phyloP scores from a whole-genome alignment of 1,140 invertebrate species.

The Lordiphosa mommai region DNA sequence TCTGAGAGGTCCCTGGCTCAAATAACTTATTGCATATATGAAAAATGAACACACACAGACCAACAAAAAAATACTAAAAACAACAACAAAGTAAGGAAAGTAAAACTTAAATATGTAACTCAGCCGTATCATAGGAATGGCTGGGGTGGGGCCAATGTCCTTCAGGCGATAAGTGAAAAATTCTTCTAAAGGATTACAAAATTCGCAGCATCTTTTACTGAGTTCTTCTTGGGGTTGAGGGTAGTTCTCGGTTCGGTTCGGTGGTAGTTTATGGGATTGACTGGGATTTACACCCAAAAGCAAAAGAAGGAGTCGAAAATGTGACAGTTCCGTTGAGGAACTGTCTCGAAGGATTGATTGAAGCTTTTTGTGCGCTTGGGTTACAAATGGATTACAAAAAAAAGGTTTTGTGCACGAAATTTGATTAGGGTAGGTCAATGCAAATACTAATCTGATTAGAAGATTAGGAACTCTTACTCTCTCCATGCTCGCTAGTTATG shows the following conservation, averaged over 20 bases:
- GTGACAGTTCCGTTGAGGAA: conserved; percentile 39
- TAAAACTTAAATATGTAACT: conserved; percentile 73
- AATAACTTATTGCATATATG: conserved; percentile 73
- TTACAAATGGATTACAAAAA: conserved; percentile 57
- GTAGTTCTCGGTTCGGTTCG: conserved; percentile 8
- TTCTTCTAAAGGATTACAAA: conserved; percentile 67
- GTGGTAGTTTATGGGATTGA: conserved; percentile 55
- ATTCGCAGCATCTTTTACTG: conserved; percentile 70
- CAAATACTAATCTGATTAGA: conserved; percentile 67
- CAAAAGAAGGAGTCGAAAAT: conserved; percentile 24
- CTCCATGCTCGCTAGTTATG: no score
- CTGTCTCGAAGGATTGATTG: conserved; percentile 43
- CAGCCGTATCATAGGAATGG: conserved; percentile 23
- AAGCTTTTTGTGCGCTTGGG: conserved; percentile 42
- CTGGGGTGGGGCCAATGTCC: conserved; percentile 19
- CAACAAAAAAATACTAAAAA: conserved; percentile 35
- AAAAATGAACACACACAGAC: conserved; percentile 54
- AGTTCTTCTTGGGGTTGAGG: conserved; percentile 63
- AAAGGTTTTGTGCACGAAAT: conserved; percentile 63
- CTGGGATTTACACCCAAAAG: conserved; percentile 63
- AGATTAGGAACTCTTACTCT: conserved; percentile 1
- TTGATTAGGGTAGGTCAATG: conserved; percentile 70
- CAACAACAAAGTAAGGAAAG: conserved; percentile 45
- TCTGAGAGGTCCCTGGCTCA: conserved; percentile 34
- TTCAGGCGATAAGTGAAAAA: conserved; percentile 69